Conservation (phyloP, 2,888 invertebrate species). For the Liodrosophila aerea region DNA sequence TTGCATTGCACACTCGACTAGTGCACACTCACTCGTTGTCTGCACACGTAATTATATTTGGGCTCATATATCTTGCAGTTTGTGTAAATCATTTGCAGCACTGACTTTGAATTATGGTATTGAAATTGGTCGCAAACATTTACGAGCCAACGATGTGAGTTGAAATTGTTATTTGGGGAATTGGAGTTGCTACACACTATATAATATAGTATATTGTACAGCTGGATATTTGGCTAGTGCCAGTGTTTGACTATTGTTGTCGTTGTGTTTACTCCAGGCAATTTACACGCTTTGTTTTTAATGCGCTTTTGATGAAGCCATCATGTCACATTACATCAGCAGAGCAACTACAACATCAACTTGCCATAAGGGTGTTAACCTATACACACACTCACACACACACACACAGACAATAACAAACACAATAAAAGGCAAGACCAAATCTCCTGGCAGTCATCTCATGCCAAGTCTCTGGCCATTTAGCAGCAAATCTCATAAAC, state of each 20-base stretch:
- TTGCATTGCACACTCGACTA: no score
- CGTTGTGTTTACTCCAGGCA: conserved; percentile 44
- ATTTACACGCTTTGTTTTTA: conserved; percentile 74
- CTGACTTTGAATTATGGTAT: conserved; percentile 55
- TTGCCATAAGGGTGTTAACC: conserved; percentile 53
- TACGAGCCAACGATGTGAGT: conserved; percentile 26
- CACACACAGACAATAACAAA: conserved; percentile 35
- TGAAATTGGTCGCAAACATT: conserved; percentile 31
- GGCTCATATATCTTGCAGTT: conserved; percentile 37
- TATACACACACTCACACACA: conserved; percentile 6
- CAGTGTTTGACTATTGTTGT: conserved; percentile 21
- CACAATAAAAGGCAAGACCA: conserved; percentile 51
- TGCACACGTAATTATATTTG: conserved; percentile 43
- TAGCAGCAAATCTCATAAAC: conserved; percentile 75
- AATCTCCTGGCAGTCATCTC: conserved; percentile 63
- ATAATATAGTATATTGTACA: not conserved
- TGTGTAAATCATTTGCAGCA: conserved; percentile 49
- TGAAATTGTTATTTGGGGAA: conserved; percentile 5
- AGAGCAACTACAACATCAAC: conserved; percentile 42
- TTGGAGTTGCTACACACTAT: not conserved
- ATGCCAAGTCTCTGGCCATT: conserved; percentile 26
- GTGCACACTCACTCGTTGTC: not conserved
- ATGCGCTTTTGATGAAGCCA: conserved; percentile 79
- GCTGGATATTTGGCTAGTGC: not conserved
- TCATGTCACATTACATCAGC: conserved; percentile 79